Percentiles rank a stretch among this genome's conserved stretches.
phyloP scores from a whole-genome alignment of 2,888 invertebrate species.

The Polyommatus icarus region DNA sequence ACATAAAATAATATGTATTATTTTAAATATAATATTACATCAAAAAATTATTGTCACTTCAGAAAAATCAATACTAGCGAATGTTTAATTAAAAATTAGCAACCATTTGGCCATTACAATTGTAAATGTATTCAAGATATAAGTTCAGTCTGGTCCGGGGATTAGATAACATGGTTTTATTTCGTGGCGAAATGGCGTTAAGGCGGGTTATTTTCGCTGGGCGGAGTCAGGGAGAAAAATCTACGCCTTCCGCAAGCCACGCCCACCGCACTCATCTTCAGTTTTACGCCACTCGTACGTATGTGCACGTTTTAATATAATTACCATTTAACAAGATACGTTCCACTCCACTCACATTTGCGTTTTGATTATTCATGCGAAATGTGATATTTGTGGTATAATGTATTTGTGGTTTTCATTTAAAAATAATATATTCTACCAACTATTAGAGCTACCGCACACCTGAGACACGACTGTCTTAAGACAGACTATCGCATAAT shows the following conservation, averaged over 20 bases:
- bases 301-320: slow-evolving; percentile 40
- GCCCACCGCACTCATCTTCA: slow-evolving; percentile 61
- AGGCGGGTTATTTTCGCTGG: slow-evolving; percentile 71
- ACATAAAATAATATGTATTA: too few species aligned
- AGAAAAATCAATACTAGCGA: neutral
- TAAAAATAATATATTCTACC: neutral
- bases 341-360: slow-evolving; percentile 22
- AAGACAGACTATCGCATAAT: too few species aligned
- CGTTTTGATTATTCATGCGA: neutral
- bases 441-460: too few species aligned
- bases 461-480: too few species aligned
- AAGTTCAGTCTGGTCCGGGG: slow-evolving; percentile 15
- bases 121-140: slow-evolving; percentile 23
- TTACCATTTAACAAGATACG: slow-evolving; percentile 36
- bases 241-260: slow-evolving; percentile 68
- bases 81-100: slow-evolving; percentile 10
- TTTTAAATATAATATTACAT: too few species aligned
- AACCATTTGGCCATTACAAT: neutral
- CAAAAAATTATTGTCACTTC: neutral
- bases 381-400: neutral
- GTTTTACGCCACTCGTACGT: slow-evolving; percentile 58
- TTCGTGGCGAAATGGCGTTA: slow-evolving; percentile 58
- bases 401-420: neutral
- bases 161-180: slow-evolving; percentile 35
- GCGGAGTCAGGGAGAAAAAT: slow-evolving; percentile 73